Percentiles rank a stretch among this genome's conserved stretches.
These are phyloP conservation scores for Cephus runcator DNA, from an alignment of 2,888 invertebrate genomes.

Conservation along the genomic window DNA sequence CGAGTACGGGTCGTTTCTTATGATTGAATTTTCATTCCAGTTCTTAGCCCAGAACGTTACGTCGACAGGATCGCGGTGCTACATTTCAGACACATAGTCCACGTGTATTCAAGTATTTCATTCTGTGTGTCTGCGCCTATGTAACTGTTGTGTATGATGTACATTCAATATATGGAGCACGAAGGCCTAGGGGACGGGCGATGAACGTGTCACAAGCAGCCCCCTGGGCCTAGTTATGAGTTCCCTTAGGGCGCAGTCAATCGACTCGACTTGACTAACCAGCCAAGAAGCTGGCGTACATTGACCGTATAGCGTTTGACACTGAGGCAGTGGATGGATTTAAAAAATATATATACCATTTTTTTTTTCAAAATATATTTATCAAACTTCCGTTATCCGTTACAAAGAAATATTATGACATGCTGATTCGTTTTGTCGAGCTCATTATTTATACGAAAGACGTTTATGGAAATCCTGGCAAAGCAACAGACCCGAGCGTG, in stretches of 20 bases:
- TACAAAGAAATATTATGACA: background rate
- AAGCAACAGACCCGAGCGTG: background rate
- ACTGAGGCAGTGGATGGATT: background rate
- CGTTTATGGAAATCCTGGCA: background rate
- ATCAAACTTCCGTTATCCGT: background rate
- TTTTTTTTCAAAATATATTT: background rate
- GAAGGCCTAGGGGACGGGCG: constrained; percentile 43
- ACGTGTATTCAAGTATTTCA: background rate
- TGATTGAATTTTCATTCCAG: background rate
- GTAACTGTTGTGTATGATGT: background rate
- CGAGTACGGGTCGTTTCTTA: background rate
- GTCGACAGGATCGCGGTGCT: background rate
- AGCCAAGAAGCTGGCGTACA: background rate
- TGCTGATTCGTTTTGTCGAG: background rate
- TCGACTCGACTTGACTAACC: constrained; percentile 26
- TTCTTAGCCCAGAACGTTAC: background rate
- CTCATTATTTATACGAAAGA: background rate
- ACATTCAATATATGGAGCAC: background rate
- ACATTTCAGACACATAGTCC: background rate
- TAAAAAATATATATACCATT: too few species aligned
- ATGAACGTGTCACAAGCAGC: constrained; percentile 64
- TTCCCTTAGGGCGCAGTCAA: constrained; percentile 45
- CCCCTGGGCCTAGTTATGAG: constrained; percentile 62
- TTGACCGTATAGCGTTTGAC: background rate
- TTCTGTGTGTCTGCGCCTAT: background rate